phyloP scores from a whole-genome alignment of 1,140 invertebrate species.

The Nasonia giraulti region DNA sequence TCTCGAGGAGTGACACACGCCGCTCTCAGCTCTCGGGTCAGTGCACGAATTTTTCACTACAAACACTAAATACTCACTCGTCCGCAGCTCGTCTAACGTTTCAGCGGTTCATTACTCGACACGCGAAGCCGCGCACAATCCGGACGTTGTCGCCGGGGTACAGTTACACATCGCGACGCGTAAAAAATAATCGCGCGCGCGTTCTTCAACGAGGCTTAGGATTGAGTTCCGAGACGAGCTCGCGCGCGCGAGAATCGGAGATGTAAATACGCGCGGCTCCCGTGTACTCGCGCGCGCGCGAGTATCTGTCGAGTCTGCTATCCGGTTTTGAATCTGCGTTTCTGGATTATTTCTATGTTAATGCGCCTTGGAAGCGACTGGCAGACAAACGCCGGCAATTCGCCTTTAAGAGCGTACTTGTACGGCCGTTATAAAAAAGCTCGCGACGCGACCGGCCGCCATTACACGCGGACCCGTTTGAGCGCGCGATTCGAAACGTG shows the following conservation, averaged over 20 bases:
- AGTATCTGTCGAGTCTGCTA: background rate
- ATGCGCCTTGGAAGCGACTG: background rate
- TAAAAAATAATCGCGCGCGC: no score
- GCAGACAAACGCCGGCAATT: background rate
- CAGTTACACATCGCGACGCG: no score
- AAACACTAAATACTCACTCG: background rate
- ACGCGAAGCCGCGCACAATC: no score
- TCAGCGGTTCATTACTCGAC: no score
- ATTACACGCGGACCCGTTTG: background rate
- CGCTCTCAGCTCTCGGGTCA: background rate
- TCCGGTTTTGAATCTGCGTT: background rate
- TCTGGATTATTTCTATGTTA: constrained; percentile 1
- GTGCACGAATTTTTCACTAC: no score
- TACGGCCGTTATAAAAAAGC: background rate
- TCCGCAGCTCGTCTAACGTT: background rate
- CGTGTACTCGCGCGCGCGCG: no score
- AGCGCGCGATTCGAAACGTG: background rate
- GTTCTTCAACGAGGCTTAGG: no score
- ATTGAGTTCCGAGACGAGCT: background rate
- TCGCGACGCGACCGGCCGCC: background rate
- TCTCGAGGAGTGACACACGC: constrained; percentile 16
- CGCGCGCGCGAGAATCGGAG: background rate
- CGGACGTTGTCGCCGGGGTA: no score
- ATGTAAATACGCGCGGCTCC: background rate
- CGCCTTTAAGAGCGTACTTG: background rate